Evolutionary conservation across 2,113 vertebrate genomes (phyloP).

Genomic region (Cathartes aura): DNA sequence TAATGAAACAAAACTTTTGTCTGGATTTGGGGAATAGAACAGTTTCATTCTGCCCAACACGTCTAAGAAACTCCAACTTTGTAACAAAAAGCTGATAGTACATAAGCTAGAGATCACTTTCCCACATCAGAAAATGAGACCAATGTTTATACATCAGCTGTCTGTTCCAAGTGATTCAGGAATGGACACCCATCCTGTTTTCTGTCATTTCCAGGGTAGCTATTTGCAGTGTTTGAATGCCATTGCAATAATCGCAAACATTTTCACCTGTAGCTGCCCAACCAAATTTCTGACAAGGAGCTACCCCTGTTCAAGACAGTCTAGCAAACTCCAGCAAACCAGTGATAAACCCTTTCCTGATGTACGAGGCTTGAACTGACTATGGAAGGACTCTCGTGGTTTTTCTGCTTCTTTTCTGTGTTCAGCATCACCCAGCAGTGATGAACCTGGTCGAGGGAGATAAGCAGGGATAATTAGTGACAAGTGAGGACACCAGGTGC

Average conservation of each 20-base stretch:
- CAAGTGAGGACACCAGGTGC: background rate
- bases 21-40: background rate
- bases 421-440: background rate
- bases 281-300: background rate
- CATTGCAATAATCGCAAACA: background rate
- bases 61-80: background rate
- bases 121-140: background rate
- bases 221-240: background rate
- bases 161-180: background rate
- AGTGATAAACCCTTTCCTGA: background rate
- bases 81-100: background rate
- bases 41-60: background rate
- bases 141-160: background rate
- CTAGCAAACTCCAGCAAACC: background rate
- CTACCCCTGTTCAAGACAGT: background rate
- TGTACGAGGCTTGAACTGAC: background rate
- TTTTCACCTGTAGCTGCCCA: background rate
- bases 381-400: background rate
- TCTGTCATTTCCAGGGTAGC: background rate
- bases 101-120: background rate
- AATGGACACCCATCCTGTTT: background rate
- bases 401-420: background rate
- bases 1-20: background rate
- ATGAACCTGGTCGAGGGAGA: background rate
- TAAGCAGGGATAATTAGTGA: background rate